Conservation (phyloP, 2,888 invertebrate species). For the Euplexia lucipara region DNA sequence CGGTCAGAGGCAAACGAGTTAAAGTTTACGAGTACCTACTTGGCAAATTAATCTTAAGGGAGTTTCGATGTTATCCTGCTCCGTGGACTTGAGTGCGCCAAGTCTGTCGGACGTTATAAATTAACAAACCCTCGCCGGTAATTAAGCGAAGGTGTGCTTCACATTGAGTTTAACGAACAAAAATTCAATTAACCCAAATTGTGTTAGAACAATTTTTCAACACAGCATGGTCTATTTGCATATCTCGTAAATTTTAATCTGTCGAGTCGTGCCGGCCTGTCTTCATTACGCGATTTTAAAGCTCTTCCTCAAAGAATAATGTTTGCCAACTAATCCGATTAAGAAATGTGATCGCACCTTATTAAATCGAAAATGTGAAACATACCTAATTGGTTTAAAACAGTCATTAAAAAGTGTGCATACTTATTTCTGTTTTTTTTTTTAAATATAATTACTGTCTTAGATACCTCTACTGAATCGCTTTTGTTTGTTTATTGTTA, state of each 20-base stretch:
- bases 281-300: slow-evolving; percentile 62
- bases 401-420: too few species aligned
- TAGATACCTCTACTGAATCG: background rate
- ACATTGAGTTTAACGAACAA: slow-evolving; percentile 86
- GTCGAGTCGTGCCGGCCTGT: slow-evolving; percentile 67
- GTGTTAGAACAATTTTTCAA: slow-evolving; percentile 82
- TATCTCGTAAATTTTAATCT: slow-evolving; percentile 80
- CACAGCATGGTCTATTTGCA: slow-evolving; percentile 78
- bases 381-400: slow-evolving; percentile 64
- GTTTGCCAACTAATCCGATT: slow-evolving; percentile 70
- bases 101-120: slow-evolving; percentile 87
- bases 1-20: slow-evolving; percentile 89
- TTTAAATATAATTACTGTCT: background rate
- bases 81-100: slow-evolving; percentile 81
- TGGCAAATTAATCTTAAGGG: slow-evolving; percentile 90
- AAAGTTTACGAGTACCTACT: slow-evolving; percentile 87
- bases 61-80: slow-evolving; percentile 88
- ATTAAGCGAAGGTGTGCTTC: slow-evolving; percentile 88
- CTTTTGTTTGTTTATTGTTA: background rate
- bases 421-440: too few species aligned
- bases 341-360: slow-evolving; percentile 62
- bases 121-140: slow-evolving; percentile 88
- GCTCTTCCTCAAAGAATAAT: slow-evolving; percentile 67
- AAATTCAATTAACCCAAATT: slow-evolving; percentile 89
- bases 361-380: slow-evolving; percentile 57